A percentile compares a stretch with the other conserved stretches of the same genome.
These are phyloP conservation scores for Cossypha dichroa DNA, from an alignment of 2,797 vertebrate species.

Conservation along the genomic window DNA sequence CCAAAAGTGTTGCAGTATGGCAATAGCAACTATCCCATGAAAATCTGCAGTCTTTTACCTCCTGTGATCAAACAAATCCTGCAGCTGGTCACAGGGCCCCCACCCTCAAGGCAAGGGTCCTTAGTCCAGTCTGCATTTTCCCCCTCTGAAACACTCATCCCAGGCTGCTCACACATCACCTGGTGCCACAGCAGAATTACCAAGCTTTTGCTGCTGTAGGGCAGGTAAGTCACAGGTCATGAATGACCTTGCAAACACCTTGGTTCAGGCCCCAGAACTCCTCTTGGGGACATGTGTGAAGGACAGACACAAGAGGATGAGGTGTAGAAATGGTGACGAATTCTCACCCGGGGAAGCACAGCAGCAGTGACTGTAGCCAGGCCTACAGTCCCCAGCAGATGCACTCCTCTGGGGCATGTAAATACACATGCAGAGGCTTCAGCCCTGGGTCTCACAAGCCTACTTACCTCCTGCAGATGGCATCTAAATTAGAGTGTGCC, in stretches of 20 bases:
- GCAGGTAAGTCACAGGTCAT: background rate
- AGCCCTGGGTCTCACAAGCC: background rate
- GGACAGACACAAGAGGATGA: background rate
- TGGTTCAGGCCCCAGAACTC: background rate
- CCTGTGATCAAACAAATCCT: background rate
- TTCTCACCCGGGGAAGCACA: background rate
- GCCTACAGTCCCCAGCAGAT: background rate
- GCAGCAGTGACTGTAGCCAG: background rate
- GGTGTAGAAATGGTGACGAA: background rate
- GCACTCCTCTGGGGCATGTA: background rate
- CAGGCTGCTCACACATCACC: background rate
- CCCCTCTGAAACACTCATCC: background rate
- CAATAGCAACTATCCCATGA: background rate
- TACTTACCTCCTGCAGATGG: background rate
- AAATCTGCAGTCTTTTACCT: background rate
- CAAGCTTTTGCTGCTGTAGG: background rate
- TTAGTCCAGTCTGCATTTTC: background rate
- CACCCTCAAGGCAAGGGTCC: background rate
- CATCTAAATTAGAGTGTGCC: background rate
- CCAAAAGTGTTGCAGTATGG: background rate
- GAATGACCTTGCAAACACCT: background rate
- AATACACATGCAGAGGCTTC: background rate
- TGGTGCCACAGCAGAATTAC: background rate
- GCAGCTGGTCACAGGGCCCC: background rate
- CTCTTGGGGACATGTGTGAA: background rate